Base-by-base conservation (phyloP, 2,888 invertebrate genomes). In the Himalopsyche kuldschensis region DNA sequence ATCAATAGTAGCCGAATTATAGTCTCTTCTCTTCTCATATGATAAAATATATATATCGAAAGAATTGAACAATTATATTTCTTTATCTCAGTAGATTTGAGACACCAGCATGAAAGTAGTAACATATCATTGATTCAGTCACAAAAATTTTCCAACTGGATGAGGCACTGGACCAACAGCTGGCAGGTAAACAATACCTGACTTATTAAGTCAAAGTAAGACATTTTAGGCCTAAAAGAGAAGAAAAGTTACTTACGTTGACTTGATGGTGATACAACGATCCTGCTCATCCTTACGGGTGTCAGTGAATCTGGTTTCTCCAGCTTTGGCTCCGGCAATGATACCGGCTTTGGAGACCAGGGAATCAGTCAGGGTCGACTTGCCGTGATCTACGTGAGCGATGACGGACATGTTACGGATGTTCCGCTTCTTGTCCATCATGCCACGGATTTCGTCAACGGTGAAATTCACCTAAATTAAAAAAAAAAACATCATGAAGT, bases 331-430 rank as follows among this genome's bases (percentile, higher is more conserved):
- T 87, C 97, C 97, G 88, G 99, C 99, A 90, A 99, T 99, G 91
- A 99, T 99, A 92, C 99, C 99, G 89, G 99, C 99, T 92, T 99
- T 99, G 85, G 99, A 98, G 87, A 99, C 99, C 89, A 99, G 94
- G 87, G 99, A 99, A 93, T 99, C 99, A 84, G 99, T 99, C 90
- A 99, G 92, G 84, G 99, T 99, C 87, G 99, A 99, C 93, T 99
- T 99, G 90, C 99, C 99, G 92, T 99, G 99, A 93, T 99, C 99
- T 88, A 99, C 99, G 93, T 99, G 99, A 89, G 99, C 99, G 91
- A 99, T 99, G 92, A 99, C 99, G 90, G 99, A 99, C 99, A 99
- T 99, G 93, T 99, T 99, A 91, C 99, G 96, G 94, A 99, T 99
- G 91, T 99, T 99, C 94, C 94, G 94, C 94, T 99, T 99, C 92